These are phyloP conservation scores for Malurus melanocephalus DNA, from an alignment of 2,113 vertebrate species.

Conservation along the genomic window DNA sequence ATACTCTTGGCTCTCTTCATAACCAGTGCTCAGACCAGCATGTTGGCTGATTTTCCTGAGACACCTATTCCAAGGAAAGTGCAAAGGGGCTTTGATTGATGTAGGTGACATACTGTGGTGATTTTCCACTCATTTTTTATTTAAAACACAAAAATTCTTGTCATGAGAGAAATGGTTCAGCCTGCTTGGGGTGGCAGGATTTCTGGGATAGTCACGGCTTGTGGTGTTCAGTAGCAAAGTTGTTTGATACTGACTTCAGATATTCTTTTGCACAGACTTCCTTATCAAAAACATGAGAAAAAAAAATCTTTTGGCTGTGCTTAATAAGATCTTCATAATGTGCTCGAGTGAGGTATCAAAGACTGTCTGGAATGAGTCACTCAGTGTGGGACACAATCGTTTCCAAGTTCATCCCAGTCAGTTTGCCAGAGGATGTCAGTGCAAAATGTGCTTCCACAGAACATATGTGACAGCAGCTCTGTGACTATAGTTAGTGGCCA, in stretches of 20 bases:
- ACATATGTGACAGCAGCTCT: neutral
- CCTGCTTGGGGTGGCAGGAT: neutral
- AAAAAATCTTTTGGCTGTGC: neutral
- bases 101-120: neutral
- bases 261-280: neutral
- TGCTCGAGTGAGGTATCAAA: neutral
- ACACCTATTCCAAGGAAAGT: neutral
- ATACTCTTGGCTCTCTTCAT: neutral
- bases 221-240: neutral
- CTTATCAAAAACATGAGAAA: neutral
- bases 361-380: neutral
- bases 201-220: neutral
- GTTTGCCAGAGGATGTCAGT: neutral
- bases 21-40: neutral
- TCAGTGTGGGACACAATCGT: rapidly evolving
- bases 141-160: neutral
- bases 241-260: neutral
- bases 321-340: neutral
- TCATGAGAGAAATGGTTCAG: neutral
- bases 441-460: neutral
- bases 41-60: neutral
- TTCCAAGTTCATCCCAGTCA: neutral
- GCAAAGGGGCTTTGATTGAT: neutral
- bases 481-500: neutral
- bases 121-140: neutral